Conservation (phyloP, 2,888 invertebrate species). For the Andricus quercusramuli region DNA sequence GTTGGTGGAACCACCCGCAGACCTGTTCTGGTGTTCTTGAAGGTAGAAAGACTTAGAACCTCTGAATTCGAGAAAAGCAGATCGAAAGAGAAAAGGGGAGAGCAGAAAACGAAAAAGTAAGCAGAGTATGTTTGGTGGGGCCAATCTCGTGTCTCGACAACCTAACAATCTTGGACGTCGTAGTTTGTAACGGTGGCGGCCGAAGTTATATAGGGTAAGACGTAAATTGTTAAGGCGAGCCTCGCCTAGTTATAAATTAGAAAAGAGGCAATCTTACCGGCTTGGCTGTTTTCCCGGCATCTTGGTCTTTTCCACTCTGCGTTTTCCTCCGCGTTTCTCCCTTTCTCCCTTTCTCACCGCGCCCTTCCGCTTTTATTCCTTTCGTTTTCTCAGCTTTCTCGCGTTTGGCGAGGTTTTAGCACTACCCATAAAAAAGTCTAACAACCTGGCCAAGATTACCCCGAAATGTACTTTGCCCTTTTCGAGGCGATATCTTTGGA, state of each 20-base stretch:
- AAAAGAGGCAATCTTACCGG: conserved; percentile 75
- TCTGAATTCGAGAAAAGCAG: conserved; percentile 50
- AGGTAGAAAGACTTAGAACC: conserved; percentile 50
- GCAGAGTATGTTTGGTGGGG: conserved; percentile 52
- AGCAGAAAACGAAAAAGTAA: conserved; percentile 51
- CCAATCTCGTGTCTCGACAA: conserved; percentile 70
- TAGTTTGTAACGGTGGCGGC: conserved; percentile 62
- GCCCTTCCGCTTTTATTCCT: conserved; percentile 20
- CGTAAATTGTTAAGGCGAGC: conserved; percentile 77
- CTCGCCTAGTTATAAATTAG: conserved; percentile 78
- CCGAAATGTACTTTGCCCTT: conserved; percentile 58
- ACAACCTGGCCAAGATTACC: conserved; percentile 62
- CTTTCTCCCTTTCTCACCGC: conserved; percentile 39
- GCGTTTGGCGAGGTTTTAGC: conserved; percentile 57
- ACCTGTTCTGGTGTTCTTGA: conserved; percentile 35
- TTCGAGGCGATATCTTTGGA: conserved; percentile 47
- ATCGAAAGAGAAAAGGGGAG: conserved; percentile 45
- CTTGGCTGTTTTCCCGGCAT: conserved; percentile 62
- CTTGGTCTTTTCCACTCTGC: conserved; percentile 51
- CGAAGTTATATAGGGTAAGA: conserved; percentile 64
- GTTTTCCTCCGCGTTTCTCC: conserved; percentile 39
- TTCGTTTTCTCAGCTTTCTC: conserved; percentile 31
- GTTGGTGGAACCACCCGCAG: not conserved
- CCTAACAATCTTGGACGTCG: conserved; percentile 66
- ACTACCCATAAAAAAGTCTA: conserved; percentile 62